These are phyloP conservation scores for Eufriesea mexicana DNA, from an alignment of 1,140 invertebrate species.

Conservation along the genomic window DNA sequence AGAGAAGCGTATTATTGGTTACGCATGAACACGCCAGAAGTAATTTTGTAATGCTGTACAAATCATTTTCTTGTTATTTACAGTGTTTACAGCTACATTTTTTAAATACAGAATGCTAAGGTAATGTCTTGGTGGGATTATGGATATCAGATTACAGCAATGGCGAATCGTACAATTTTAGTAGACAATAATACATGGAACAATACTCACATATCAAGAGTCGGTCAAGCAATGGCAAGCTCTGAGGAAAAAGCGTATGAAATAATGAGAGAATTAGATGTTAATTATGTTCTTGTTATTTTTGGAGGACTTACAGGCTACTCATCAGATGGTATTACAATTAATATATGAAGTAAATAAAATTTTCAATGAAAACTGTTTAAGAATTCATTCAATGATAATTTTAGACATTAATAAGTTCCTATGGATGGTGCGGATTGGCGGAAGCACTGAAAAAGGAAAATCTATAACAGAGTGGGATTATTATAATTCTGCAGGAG, in stretches of 20 bases:
- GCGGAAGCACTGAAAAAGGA: conserved; percentile 96
- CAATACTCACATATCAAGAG: conserved; percentile 98
- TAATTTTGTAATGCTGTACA: conserved; percentile 67
- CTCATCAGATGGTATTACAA: conserved; percentile 93
- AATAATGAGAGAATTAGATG: conserved; percentile 98
- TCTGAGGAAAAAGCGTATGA: conserved; percentile 97
- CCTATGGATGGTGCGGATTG: conserved; percentile 99
- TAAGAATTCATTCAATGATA: not conserved
- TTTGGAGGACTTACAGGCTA: conserved; percentile 99
- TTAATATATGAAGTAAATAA: not conserved
- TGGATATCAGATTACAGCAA: conserved; percentile 99
- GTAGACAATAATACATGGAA: conserved; percentile 99
- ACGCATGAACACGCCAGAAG: conserved; percentile 96
- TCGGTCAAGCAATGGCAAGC: conserved; percentile 98
- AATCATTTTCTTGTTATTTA: not conserved
- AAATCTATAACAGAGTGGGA: conserved; percentile 97
- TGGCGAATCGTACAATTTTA: conserved; percentile 98
- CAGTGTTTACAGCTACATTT: conserved; percentile 43
- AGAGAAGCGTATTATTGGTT: conserved; percentile 99
- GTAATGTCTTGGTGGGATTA: conserved; percentile 99
- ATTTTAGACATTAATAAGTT: conserved; percentile 97
- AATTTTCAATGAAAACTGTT: not conserved
- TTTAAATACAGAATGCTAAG: conserved; percentile 89
- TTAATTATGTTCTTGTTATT: conserved; percentile 98
- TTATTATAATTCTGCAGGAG: conserved; percentile 96